A percentile compares a stretch with the other conserved stretches of the same genome.
phyloP scores from a whole-genome alignment of 2,888 invertebrate species.

The Zelleria hepariella region DNA sequence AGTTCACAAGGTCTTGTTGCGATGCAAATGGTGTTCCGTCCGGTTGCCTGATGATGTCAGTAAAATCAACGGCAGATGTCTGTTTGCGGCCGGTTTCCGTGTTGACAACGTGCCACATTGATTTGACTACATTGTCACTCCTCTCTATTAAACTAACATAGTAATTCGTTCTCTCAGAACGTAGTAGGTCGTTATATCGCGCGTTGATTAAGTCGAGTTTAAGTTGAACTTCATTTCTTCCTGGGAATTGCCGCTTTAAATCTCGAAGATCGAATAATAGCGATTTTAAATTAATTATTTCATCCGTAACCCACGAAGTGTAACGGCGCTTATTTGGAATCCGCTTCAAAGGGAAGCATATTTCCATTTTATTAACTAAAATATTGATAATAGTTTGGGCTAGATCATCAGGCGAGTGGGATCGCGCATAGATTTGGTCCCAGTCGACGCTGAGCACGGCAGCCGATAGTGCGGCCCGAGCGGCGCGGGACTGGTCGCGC shows the following conservation, averaged over 20 bases:
- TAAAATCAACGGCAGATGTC: neutral
- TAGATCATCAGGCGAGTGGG: neutral
- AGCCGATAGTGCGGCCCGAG: neutral
- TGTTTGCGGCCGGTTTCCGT: neutral
- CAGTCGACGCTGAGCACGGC: conserved; percentile 6
- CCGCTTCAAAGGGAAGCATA: neutral
- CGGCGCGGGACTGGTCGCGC: conserved; percentile 1
- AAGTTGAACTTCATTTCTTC: neutral
- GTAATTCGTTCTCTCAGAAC: neutral
- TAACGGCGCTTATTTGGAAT: neutral
- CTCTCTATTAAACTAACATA: neutral
- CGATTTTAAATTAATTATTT: neutral
- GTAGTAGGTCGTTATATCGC: neutral
- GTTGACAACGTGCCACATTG: neutral
- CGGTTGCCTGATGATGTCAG: neutral
- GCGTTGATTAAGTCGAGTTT: neutral
- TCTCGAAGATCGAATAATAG: neutral
- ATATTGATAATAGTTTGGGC: conserved; percentile 4
- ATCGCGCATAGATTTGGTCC: neutral
- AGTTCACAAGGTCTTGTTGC: neutral
- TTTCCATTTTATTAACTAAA: neutral
- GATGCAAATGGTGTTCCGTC: neutral
- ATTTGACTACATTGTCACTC: neutral
- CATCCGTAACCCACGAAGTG: neutral
- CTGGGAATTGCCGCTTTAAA: neutral